Conservation (phyloP, 1,140 invertebrate species). For the Meloidogyne floridensis region DNA sequence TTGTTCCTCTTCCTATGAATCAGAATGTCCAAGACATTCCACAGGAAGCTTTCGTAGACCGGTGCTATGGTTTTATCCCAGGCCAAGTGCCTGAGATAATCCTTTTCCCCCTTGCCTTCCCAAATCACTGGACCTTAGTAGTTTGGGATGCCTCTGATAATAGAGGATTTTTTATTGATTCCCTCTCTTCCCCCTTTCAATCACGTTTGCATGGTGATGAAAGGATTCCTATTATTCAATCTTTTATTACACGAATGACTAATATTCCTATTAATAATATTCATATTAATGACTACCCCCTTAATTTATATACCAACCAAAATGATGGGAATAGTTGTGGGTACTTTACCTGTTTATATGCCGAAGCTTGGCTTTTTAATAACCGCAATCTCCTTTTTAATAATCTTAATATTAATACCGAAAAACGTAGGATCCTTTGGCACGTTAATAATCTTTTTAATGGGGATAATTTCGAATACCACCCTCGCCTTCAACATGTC, state of each 20-base stretch:
- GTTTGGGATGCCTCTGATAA: neutral
- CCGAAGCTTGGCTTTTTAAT: slow-evolving; percentile 11
- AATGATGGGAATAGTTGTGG: neutral
- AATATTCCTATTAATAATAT: neutral
- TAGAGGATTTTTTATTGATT: neutral
- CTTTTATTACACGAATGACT: neutral
- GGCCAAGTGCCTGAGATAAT: neutral
- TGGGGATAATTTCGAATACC: neutral
- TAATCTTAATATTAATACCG: no score
- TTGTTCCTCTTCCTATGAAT: no score
- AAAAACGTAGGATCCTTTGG: neutral
- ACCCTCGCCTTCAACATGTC: neutral
- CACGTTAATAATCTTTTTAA: neutral
- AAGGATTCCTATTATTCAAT: neutral
- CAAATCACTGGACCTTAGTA: neutral
- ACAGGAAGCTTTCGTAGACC: no score
- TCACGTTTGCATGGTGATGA: neutral
- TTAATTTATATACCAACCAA: neutral
- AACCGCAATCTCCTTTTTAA: neutral
- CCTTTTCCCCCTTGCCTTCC: neutral
- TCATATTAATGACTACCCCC: neutral
- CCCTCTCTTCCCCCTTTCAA: neutral
- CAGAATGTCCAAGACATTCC: neutral
- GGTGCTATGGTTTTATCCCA: neutral
- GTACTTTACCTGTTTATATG: slow-evolving; percentile 19